These are phyloP conservation scores for Onychomys leucogaster DNA, from an alignment of 2,797 vertebrate genomes.

Conservation along the genomic window DNA sequence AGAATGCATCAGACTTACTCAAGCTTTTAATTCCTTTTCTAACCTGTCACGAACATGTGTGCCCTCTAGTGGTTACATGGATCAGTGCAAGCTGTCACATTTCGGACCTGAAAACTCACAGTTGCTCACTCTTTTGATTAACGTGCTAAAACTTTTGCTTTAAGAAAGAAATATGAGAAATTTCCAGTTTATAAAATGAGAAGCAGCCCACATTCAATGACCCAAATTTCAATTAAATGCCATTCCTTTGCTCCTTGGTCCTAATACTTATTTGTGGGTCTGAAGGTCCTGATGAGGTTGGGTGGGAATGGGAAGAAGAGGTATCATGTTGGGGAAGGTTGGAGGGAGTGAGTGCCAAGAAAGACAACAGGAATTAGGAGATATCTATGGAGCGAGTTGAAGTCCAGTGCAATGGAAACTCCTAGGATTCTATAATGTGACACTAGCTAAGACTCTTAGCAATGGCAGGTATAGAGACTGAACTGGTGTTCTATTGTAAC, in stretches of 20 bases:
- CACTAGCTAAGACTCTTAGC: background rate
- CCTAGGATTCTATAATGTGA: background rate
- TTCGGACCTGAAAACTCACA: background rate
- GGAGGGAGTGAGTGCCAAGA: background rate
- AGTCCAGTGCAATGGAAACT: background rate
- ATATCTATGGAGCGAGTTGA: background rate
- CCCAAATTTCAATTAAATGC: background rate
- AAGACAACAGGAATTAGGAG: too few relatives aligned
- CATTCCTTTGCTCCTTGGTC: background rate
- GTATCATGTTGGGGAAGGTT: background rate
- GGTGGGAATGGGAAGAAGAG: background rate
- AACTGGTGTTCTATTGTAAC: background rate
- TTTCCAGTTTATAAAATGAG: background rate
- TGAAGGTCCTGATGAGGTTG: background rate
- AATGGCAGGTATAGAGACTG: background rate
- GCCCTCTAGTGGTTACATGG: background rate
- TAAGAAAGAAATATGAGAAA: background rate
- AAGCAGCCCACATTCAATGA: background rate
- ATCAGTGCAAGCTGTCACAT: background rate
- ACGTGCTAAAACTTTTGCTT: background rate
- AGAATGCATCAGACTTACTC: background rate
- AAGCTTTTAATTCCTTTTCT: fast-evolving
- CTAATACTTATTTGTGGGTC: background rate
- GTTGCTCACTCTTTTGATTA: background rate
- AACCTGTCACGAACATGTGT: background rate